Evolutionary conservation across 2,888 invertebrate species (phyloP).

Genomic region (Drosophila nr. fundita): DNA sequence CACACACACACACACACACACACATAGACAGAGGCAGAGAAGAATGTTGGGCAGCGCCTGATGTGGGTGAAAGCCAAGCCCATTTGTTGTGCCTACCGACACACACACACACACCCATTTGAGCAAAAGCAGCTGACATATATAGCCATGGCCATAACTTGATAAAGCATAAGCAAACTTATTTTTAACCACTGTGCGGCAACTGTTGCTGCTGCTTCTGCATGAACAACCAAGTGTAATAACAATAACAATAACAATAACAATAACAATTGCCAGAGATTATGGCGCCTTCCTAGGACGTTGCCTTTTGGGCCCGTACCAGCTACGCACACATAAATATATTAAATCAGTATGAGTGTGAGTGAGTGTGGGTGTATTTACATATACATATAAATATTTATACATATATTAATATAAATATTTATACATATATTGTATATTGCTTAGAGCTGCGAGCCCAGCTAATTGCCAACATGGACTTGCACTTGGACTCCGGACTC

Average conservation of each 20-base stretch:
- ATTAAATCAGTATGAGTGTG: not conserved
- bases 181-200: slow-evolving; percentile 49
- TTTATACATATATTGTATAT: not conserved
- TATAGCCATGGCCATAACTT: slow-evolving; percentile 23
- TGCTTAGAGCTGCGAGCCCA: slow-evolving; percentile 9
- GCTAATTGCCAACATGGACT: slow-evolving; percentile 52
- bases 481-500: slow-evolving; percentile 35
- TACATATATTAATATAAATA: not conserved
- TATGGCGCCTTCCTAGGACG: slow-evolving; percentile 44
- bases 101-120: slow-evolving; percentile 9
- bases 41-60: slow-evolving; percentile 49
- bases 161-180: slow-evolving; percentile 14
- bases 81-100: slow-evolving; percentile 27
- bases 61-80: slow-evolving; percentile 63
- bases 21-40: slow-evolving; percentile 3
- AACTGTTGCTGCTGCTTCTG: slow-evolving; percentile 10
- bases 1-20: slow-evolving; percentile 7
- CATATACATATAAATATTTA: not conserved
- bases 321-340: not conserved
- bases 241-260: slow-evolving; percentile 44
- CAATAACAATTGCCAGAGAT: slow-evolving; percentile 61
- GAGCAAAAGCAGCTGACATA: slow-evolving; percentile 4
- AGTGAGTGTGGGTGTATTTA: not conserved
- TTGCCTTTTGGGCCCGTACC: slow-evolving; percentile 16
- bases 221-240: slow-evolving; percentile 34